These are phyloP conservation scores for Oscheius sp. DNA, from an alignment of 2,888 invertebrate genomes.

Conservation along the genomic window DNA sequence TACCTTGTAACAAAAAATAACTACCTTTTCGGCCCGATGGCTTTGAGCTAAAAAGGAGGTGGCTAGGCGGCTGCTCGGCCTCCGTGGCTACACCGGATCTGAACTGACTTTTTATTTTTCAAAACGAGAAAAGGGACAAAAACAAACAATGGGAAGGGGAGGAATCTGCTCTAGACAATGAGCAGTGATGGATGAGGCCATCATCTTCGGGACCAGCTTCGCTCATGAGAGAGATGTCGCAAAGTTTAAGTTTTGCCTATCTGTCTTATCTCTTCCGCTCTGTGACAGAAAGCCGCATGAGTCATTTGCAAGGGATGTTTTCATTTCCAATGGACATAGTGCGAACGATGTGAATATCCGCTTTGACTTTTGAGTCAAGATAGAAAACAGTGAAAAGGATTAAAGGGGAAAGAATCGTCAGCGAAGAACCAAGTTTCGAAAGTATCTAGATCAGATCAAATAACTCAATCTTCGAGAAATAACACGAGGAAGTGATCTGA, in stretches of 20 bases:
- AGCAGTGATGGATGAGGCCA: conserved; percentile 31
- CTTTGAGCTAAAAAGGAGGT: conserved; percentile 2
- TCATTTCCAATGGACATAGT: no score
- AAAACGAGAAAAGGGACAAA: background rate
- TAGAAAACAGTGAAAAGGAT: no score
- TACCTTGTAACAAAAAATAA: background rate
- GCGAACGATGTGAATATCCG: no score
- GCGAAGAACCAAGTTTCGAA: no score
- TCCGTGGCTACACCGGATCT: conserved; percentile 5
- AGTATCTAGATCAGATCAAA: no score
- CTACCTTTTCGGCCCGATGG: conserved; percentile 25
- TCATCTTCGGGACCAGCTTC: conserved; percentile 9
- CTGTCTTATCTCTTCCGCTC: conserved; percentile 1
- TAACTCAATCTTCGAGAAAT: no score
- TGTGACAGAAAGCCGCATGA: no score
- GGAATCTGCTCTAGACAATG: conserved; percentile 20
- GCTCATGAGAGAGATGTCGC: conserved; percentile 11
- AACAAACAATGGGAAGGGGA: background rate
- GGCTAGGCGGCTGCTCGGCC: conserved; percentile 1
- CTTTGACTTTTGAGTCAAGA: no score
- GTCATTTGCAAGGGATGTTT: no score
- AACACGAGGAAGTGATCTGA: no score
- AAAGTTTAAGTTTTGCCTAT: conserved; percentile 33
- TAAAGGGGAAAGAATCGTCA: no score
- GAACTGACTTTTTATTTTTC: background rate